Base-by-base conservation (phyloP, 2,888 invertebrate genomes). In the Mimumesa dahlbomi region DNA sequence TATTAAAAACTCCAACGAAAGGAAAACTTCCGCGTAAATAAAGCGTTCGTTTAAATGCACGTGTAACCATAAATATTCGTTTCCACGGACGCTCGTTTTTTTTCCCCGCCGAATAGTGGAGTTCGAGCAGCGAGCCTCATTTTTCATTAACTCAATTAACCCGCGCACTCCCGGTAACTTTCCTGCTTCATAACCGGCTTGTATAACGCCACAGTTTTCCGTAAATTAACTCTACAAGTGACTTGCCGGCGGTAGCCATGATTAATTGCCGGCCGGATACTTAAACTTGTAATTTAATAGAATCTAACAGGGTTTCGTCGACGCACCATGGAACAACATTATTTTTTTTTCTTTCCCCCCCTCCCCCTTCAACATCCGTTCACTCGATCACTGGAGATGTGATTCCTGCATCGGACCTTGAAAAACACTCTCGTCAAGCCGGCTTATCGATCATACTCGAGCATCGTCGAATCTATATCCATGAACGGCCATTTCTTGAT, bases 81-180 rank as follows among this genome's bases (percentile, higher is more conserved):
- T 54, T 18, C 31, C 25, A 9, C 42, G 9, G 13, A 18, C 2
- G 31, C 11, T 18, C n/a, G 29, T 18, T 42, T 54, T 40, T 40
- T 29, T 16, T 40, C 29, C 22, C 9, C 13, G n/a, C 22, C 42
- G 46, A 54, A 59, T 31, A 9, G 52, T 53, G 22, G 31, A 52
- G 43, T 49, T 42, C 45, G 36, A 22, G 46, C 18, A 40, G 38
- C 36, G 34, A 36, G 22, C 22, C 54, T 72, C 58, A 61, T 75
- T 75, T 75, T 71, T 75, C 75, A 72, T 67, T 42, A 67, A 61
- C 43, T 67, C 61, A 72, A 75, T 75, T 75, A 72, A 43, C 42
- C 25, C 45, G 7, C 45, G 7, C 13, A 18, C 52, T 19, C 43
- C 22, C 52, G 9, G 25, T 40, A 38, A 43, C 42, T 56, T 25